Percentiles rank a stretch among this genome's conserved stretches.
These are phyloP conservation scores for Haplochromis burtoni DNA, from an alignment of 2,113 vertebrate species.

Conservation along the genomic window DNA sequence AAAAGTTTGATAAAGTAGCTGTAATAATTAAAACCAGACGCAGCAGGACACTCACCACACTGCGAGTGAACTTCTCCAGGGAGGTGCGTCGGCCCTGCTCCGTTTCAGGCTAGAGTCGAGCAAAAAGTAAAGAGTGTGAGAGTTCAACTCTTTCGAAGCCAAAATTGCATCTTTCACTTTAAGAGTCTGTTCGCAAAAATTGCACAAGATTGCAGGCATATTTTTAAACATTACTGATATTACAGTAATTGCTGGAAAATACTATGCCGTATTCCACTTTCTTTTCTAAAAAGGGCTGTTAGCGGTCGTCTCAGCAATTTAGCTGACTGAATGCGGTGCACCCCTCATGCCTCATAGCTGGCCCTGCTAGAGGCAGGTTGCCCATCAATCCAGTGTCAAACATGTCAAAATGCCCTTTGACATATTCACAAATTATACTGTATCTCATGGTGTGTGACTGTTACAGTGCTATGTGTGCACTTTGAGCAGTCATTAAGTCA, in stretches of 20 bases:
- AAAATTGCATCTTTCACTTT: background rate
- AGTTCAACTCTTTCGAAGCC: background rate
- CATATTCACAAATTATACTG: background rate
- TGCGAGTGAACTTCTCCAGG: conserved; percentile 99
- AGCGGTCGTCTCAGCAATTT: background rate
- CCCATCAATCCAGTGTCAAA: background rate
- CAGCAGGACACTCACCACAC: conserved; percentile 81
- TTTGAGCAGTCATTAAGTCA: background rate
- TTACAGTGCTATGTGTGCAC: background rate
- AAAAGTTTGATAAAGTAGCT: background rate
- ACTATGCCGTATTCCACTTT: background rate
- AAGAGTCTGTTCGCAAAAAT: background rate
- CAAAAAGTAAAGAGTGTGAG: background rate
- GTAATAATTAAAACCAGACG: background rate
- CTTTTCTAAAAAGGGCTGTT: background rate
- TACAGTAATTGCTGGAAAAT: background rate
- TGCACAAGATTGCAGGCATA: background rate
- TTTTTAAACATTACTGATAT: background rate
- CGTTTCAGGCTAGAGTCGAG: conserved; percentile 81
- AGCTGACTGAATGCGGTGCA: background rate
- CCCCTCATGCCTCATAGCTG: background rate
- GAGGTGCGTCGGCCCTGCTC: conserved; percentile 97
- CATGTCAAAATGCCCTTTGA: background rate
- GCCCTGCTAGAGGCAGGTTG: background rate
- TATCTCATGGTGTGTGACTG: background rate